Evolutionary conservation across 1,140 invertebrate species (phyloP).

Genomic region (Lepidurus arcticus): DNA sequence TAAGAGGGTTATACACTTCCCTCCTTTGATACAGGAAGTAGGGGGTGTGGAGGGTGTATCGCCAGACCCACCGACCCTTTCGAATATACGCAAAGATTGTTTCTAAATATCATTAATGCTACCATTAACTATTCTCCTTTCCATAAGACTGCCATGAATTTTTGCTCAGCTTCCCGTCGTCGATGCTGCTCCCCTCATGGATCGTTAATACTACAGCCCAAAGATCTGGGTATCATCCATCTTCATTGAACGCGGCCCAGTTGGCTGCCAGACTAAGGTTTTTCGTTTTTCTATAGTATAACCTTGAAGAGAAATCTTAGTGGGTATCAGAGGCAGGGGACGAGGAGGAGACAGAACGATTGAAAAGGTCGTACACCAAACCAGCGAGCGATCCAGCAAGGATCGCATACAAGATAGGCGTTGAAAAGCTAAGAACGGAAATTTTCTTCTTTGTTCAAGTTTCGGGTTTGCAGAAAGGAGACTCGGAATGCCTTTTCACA

Average conservation of each 20-base stretch:
- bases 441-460: no score
- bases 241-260: slow-evolving; percentile 8
- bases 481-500: no score
- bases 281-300: background rate
- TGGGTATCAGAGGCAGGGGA: no score
- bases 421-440: no score
- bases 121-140: background rate
- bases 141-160: background rate
- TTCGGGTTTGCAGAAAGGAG: no score
- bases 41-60: no score
- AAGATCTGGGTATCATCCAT: background rate
- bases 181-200: background rate
- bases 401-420: no score
- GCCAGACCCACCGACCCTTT: no score
- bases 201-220: background rate
- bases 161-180: background rate
- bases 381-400: no score
- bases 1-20: background rate
- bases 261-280: background rate
- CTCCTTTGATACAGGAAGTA: background rate
- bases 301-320: background rate
- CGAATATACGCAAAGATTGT: background rate
- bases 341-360: no score
- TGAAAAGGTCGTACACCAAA: no score
- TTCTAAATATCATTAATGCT: background rate